Evolutionary conservation across 2,797 vertebrate genomes (phyloP).

Genomic region (Leucoraja ocellata): DNA sequence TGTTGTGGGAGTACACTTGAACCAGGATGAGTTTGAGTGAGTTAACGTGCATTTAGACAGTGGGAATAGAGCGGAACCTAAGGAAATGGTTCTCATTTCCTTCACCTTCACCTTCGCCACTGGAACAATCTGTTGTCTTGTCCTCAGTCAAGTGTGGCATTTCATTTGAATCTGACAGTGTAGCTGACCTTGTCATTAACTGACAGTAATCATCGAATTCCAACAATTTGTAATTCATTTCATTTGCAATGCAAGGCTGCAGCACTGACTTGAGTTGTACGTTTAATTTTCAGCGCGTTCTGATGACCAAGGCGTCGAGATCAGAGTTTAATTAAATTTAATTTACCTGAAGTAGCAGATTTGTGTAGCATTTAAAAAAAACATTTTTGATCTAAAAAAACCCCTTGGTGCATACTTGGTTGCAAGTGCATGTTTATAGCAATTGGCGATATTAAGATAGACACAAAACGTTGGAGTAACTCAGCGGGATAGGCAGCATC

Average conservation of each 20-base stretch:
- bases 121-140: slow-evolving; percentile 61
- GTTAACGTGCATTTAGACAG: slow-evolving; percentile 56
- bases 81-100: slow-evolving; percentile 60
- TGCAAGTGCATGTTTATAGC: slow-evolving; percentile 4
- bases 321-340: slow-evolving; percentile 38
- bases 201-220: slow-evolving; percentile 57
- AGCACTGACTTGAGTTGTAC: background rate
- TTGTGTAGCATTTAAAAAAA: slow-evolving; percentile 21
- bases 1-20: slow-evolving; percentile 66
- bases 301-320: background rate
- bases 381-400: slow-evolving; percentile 3
- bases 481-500: too few species aligned
- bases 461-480: too few species aligned
- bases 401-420: background rate
- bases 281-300: slow-evolving; percentile 21
- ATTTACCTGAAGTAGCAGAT: slow-evolving; percentile 31
- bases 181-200: slow-evolving; percentile 67
- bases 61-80: slow-evolving; percentile 53
- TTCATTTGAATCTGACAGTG: slow-evolving; percentile 68
- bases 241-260: slow-evolving; percentile 59
- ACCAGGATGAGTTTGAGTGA: slow-evolving; percentile 59
- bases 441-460: background rate
- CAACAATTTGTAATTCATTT: slow-evolving; percentile 64
- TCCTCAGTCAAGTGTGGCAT: slow-evolving; percentile 68
- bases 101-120: slow-evolving; percentile 64